Base-by-base conservation (phyloP, 2,797 vertebrate species). In the Phataginus tetradactyla region DNA sequence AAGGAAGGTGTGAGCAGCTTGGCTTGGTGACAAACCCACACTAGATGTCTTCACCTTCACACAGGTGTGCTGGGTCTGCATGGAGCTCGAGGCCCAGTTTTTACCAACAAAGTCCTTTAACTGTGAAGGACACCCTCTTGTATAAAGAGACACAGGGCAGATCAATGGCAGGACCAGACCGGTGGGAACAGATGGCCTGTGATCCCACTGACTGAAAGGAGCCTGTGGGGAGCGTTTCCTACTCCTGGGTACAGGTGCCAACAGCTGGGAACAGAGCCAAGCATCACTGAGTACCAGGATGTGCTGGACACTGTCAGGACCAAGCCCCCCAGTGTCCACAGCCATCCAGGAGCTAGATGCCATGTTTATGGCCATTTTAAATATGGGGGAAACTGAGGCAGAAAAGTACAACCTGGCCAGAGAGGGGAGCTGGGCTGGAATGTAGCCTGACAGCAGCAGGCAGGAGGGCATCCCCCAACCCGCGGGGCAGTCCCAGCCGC, bases 61-160 rank as follows among this genome's bases (percentile, higher is more conserved):
- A 69, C 29, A 1, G 0, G 15, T 25, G 7, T 9, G 4, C 14
- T 14, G 8, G 9, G 7, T 21, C 61, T 27, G 1, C 20, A 1
- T n/a, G 51, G 20, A n/a, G 63, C 4, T 51, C 13, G 61, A 57
- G 27, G 61, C 21, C 4, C 37, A 29, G 10, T n/a, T 34, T 61
- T 93, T 18, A 86, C n/a, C 10, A 5, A 27, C 32, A 75, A 7
- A 15, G 7, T 57, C 4, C 32, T 68, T n/a, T 59, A 21, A 39
- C 4, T n/a, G 14, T 29, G 34, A 64, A 72, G 8, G 5, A 29
- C 34, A 39, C 25, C 39, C n/a, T 85, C 23, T 45, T 12, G 7
- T n/a, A 57, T 51, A 61, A 90, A 61, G 27, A 94, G 25, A 42
- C 27, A 9, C 61, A 61, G 8, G 37, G 78, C 3, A 9, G 1